Evolutionary conservation across 1,140 invertebrate genomes (phyloP).

Genomic region (Trachymyrmex cornetzi): DNA sequence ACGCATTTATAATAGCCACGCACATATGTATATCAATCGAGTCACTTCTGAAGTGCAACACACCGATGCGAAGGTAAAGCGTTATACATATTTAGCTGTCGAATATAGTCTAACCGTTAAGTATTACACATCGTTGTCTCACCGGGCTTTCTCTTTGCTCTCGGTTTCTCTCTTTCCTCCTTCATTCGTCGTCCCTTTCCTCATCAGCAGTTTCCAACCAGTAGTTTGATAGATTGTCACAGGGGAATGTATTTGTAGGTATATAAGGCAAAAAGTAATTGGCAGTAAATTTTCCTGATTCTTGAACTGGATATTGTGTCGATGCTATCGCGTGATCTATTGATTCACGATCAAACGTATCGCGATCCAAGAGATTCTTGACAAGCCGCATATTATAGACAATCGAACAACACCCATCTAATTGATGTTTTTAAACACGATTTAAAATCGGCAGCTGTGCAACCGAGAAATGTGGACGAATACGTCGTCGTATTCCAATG

Average conservation of each 20-base stretch:
- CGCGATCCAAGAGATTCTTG: background rate
- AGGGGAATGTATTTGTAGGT: slow-evolving; percentile 57
- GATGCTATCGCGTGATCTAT: slow-evolving; percentile 44
- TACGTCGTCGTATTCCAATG: slow-evolving; percentile 33
- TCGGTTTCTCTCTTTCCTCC: slow-evolving; percentile 32
- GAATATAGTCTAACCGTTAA: slow-evolving; percentile 34
- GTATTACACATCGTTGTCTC: slow-evolving; percentile 29
- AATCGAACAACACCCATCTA: background rate
- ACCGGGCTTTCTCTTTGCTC: background rate
- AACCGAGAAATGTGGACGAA: background rate
- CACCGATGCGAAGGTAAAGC: background rate
- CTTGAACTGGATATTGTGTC: slow-evolving; percentile 28
- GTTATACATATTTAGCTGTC: slow-evolving; percentile 1
- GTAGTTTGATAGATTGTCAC: slow-evolving; percentile 57
- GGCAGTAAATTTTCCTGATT: slow-evolving; percentile 69
- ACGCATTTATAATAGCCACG: background rate
- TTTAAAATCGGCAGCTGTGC: slow-evolving; percentile 4
- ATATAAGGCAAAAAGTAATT: slow-evolving; percentile 69
- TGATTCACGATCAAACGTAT: background rate
- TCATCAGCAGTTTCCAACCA: slow-evolving; percentile 54
- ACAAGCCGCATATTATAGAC: background rate
- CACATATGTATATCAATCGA: background rate
- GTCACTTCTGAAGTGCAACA: background rate
- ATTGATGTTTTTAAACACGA: slow-evolving; percentile 59
- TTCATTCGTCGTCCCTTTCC: background rate